A percentile compares a stretch with the other conserved stretches of the same genome.
Conservation (phyloP, 1,140 invertebrate species). For the Tetragonula clypearis region DNA sequence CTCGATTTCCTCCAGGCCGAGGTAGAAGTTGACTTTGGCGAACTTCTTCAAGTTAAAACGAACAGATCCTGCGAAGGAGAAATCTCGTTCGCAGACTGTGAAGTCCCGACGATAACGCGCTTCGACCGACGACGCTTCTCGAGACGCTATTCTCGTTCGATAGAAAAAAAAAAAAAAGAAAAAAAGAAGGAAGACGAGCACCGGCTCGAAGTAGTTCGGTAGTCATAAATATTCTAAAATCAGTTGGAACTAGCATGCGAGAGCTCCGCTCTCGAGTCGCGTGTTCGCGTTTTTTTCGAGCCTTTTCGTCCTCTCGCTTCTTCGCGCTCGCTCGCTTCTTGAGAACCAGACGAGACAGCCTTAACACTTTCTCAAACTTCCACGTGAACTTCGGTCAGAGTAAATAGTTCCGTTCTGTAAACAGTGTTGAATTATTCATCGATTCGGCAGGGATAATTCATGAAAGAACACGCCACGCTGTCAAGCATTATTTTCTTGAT, state of each 20-base stretch:
- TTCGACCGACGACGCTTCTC: not conserved
- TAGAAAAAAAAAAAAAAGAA: not conserved
- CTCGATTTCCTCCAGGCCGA: not conserved
- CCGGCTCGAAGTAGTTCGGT: slow-evolving; percentile 32
- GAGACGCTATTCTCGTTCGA: not conserved
- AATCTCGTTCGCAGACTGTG: slow-evolving; percentile 4
- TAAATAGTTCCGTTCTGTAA: slow-evolving; percentile 61
- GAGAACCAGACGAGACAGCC: not conserved
- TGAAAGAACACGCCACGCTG: slow-evolving; percentile 42
- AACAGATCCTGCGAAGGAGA: slow-evolving; percentile 1
- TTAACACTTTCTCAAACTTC: slow-evolving; percentile 55
- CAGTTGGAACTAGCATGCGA: slow-evolving; percentile 5
- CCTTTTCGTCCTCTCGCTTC: slow-evolving; percentile 46
- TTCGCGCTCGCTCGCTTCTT: slow-evolving; percentile 22
- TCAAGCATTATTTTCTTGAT: not conserved
- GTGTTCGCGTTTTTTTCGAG: slow-evolving; percentile 56
- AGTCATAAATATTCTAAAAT: slow-evolving; percentile 69
- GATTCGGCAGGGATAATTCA: slow-evolving; percentile 58
- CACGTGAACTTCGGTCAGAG: slow-evolving; percentile 14
- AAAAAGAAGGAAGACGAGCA: not conserved
- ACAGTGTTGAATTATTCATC: slow-evolving; percentile 71
- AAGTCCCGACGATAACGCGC: not conserved
- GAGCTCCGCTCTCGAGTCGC: not conserved
- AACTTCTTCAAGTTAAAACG: not conserved
- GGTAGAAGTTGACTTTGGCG: not conserved